Evolutionary conservation across 2,113 vertebrate genomes (phyloP).

Genomic region (Rafetus swinhoei): DNA sequence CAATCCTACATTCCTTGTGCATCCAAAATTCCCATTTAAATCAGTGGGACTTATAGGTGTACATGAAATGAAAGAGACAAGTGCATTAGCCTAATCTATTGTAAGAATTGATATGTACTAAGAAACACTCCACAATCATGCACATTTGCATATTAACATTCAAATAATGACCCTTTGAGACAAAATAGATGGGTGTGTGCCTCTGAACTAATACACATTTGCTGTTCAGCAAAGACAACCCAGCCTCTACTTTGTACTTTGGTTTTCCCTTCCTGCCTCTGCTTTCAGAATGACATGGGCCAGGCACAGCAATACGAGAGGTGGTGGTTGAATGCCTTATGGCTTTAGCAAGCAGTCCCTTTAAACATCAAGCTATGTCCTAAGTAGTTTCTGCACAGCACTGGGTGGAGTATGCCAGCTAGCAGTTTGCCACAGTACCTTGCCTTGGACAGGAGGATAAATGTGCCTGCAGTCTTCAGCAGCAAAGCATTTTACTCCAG

Average conservation of each 20-base stretch:
- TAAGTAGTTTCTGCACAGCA: neutral
- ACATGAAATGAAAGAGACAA: neutral
- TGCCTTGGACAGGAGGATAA: too few species aligned
- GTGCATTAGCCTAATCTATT: neutral
- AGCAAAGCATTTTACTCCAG: too few species aligned
- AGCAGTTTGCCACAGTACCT: too few species aligned
- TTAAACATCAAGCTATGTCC: neutral
- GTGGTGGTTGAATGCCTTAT: neutral
- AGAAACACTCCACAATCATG: neutral
- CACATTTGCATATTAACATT: neutral
- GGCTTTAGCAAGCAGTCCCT: neutral
- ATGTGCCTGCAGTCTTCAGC: too few species aligned
- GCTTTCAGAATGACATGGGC: neutral
- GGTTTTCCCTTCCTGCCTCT: rapidly evolving
- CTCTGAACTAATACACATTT: neutral
- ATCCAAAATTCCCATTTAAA: neutral
- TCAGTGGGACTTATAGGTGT: neutral
- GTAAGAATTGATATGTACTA: neutral
- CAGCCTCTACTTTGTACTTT: neutral
- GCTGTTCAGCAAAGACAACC: neutral
- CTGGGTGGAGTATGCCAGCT: neutral
- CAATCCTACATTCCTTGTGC: neutral
- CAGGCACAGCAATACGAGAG: too few species aligned
- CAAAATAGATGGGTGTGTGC: neutral
- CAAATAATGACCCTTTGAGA: neutral